Percentiles rank a stretch among this genome's conserved stretches.
Conservation (phyloP, 2,888 invertebrate species). For the Lepidochrysops patricia region DNA sequence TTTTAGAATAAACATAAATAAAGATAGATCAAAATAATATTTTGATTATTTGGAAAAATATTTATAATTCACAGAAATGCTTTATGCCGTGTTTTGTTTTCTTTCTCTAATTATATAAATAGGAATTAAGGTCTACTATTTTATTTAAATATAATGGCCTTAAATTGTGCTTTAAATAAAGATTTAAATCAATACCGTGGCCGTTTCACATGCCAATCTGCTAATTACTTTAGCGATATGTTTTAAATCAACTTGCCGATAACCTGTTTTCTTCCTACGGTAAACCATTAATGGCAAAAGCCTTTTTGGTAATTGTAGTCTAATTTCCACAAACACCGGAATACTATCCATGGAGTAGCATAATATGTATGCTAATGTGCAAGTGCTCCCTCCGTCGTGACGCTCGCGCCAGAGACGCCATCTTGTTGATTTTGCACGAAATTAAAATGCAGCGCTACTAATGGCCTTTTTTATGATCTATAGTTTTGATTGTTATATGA, state of each 20-base stretch:
- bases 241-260: neutral
- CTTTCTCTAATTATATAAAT: no score
- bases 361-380: conserved; percentile 73
- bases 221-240: neutral
- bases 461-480: conserved; percentile 19
- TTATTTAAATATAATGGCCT: no score
- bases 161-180: no score
- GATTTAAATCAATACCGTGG: no score
- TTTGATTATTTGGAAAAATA: no score
- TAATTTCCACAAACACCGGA: conserved; percentile 31
- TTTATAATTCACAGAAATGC: no score
- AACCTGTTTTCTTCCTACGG: neutral
- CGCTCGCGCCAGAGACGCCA: conserved; percentile 44
- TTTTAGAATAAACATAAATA: no score
- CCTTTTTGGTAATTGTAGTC: conserved; percentile 25
- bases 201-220: neutral
- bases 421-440: conserved; percentile 51
- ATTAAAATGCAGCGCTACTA: conserved; percentile 42
- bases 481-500: neutral
- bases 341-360: conserved; percentile 53
- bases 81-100: no score
- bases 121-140: no score
- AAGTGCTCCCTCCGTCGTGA: conserved; percentile 45
- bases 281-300: neutral
- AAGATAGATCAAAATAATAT: no score